Percentiles rank a stretch among this genome's conserved stretches.
Conservation (phyloP, 2,797 vertebrate genomes). For the Peromyscus eremicus region DNA sequence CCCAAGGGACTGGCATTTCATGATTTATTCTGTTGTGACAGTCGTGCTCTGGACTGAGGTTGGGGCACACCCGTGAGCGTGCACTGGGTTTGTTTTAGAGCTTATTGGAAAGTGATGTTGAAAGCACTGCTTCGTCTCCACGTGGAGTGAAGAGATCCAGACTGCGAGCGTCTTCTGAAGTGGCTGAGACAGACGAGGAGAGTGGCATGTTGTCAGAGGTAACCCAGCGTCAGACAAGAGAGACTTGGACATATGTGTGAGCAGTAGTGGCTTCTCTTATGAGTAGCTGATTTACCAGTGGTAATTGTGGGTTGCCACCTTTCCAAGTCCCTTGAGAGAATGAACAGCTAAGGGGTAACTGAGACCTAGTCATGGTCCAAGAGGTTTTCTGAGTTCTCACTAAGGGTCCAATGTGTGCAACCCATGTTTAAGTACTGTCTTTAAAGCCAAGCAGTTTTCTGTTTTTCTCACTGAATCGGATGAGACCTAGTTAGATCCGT, state of each 20-base stretch:
- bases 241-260: not conserved
- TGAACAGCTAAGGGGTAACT: slow-evolving; percentile 16
- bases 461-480: not conserved
- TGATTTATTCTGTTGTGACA: slow-evolving; percentile 47
- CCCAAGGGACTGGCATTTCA: not conserved
- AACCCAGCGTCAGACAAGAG: not conserved
- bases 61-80: not conserved
- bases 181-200: slow-evolving; percentile 88
- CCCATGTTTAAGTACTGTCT: not conserved
- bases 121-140: slow-evolving; percentile 94
- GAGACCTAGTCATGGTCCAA: not conserved
- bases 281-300: not conserved
- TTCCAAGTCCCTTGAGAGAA: slow-evolving; percentile 3
- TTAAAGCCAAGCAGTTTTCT: slow-evolving; percentile 2
- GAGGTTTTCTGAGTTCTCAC: slow-evolving; percentile 18
- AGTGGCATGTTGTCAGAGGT: slow-evolving; percentile 83
- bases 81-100: slow-evolving; percentile 86
- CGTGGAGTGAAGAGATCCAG: slow-evolving; percentile 85
- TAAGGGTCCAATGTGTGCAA: not conserved
- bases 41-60: not conserved
- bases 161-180: slow-evolving; percentile 80
- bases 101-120: slow-evolving; percentile 95
- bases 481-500: slow-evolving; percentile 15
- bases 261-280: not conserved
- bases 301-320: not conserved